Percentiles rank a stretch among this genome's conserved stretches.
Conservation (phyloP, 2,888 invertebrate species). For the Eupithecia abbreviata region DNA sequence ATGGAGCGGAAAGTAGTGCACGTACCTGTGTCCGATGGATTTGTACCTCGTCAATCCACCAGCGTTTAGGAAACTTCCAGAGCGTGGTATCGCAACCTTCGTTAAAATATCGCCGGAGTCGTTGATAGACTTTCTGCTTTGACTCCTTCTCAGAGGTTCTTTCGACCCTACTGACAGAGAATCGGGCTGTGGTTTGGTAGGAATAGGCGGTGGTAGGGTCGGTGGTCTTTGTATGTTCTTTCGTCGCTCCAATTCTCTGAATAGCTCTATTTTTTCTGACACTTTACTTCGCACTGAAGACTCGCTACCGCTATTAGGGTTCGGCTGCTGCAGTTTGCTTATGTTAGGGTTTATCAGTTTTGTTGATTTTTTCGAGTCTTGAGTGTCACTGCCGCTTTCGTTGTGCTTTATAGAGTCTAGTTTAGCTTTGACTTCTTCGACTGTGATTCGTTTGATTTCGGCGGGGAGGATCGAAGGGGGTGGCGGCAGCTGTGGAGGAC, state of each 20-base stretch:
- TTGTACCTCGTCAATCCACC: constrained; percentile 90
- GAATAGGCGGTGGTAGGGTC: constrained; percentile 78
- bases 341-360: constrained; percentile 56
- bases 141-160: constrained; percentile 75
- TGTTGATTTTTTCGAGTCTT: constrained; percentile 79
- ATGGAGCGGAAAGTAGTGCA: constrained; percentile 53
- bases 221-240: constrained; percentile 79
- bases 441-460: constrained; percentile 75
- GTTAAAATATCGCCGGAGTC: constrained; percentile 92
- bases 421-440: constrained; percentile 84
- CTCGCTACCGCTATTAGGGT: constrained; percentile 55
- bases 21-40: constrained; percentile 87
- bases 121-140: constrained; percentile 76
- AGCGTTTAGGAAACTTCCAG: constrained; percentile 93
- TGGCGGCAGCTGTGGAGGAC: constrained; percentile 80
- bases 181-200: constrained; percentile 67
- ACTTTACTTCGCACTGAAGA: constrained; percentile 78
- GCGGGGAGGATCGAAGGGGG: constrained; percentile 64
- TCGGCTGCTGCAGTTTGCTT: constrained; percentile 55
- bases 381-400: constrained; percentile 79
- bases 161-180: constrained; percentile 61
- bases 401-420: constrained; percentile 77
- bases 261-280: constrained; percentile 81
- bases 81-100: constrained; percentile 93
- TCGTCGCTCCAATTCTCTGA: constrained; percentile 76